A percentile compares a stretch with the other conserved stretches of the same genome.
phyloP scores from a whole-genome alignment of 2,113 vertebrate species.

The human (Homo sapiens) region DNA sequence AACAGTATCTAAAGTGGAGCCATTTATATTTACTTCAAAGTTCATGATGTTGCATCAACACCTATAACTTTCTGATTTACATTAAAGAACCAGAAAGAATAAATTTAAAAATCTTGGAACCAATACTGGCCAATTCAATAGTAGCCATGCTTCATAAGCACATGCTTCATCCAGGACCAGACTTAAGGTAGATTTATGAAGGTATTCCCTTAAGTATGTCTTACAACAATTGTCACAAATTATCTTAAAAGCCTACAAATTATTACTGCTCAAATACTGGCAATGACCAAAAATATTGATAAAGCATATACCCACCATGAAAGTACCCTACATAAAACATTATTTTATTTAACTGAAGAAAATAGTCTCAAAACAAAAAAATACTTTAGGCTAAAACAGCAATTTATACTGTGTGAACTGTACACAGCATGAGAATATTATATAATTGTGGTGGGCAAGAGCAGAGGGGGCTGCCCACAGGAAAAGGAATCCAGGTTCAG shows the following conservation, averaged over 20 bases:
- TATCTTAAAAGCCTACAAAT: neutral
- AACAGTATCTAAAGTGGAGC: neutral
- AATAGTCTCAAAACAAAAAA: neutral
- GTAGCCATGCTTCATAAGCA: neutral
- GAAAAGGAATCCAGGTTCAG: neutral
- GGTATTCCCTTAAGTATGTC: neutral
- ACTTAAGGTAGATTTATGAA: neutral
- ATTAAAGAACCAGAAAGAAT: neutral
- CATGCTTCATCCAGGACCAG: neutral
- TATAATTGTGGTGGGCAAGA: neutral
- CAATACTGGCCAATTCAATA: neutral
- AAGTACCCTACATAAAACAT: neutral
- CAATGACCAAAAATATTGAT: neutral
- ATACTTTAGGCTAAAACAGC: neutral
- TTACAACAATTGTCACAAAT: neutral
- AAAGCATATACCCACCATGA: neutral
- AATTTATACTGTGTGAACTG: neutral
- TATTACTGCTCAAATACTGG: neutral
- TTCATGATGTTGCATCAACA: neutral
- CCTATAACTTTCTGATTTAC: neutral
- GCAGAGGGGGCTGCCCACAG: neutral
- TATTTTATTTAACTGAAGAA: neutral
- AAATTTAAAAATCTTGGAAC: neutral
- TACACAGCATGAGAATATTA: neutral
- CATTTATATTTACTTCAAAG: conserved; percentile 9